Percentiles rank a stretch among this genome's conserved stretches.
These are phyloP conservation scores for Dolichomitus sp. DNA, from an alignment of 2,888 invertebrate genomes.

Conservation along the genomic window DNA sequence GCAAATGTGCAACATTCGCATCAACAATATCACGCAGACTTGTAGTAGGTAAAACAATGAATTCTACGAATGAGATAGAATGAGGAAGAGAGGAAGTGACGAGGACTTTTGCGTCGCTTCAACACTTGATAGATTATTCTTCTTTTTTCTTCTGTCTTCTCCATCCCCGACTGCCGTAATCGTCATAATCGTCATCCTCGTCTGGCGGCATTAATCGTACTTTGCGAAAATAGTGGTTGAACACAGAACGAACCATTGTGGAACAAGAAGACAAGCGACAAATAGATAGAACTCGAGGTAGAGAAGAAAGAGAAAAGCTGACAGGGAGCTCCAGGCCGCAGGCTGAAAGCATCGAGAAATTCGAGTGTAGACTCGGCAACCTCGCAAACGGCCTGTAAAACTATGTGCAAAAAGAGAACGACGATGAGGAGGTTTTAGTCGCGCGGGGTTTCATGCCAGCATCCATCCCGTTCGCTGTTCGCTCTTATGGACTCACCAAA, in stretches of 20 bases:
- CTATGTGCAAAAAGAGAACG: constrained; percentile 79
- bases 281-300: constrained; percentile 52
- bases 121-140: not conserved
- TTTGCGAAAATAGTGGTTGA: constrained; percentile 18
- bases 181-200: not conserved
- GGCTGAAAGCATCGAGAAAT: constrained; percentile 61
- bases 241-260: not conserved
- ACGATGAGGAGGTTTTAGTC: constrained; percentile 71
- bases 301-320: constrained; percentile 59
- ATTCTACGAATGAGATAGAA: constrained; percentile 32
- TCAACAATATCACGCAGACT: constrained; percentile 13
- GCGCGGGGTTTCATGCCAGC: constrained; percentile 50
- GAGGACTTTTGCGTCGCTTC: constrained; percentile 8
- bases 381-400: constrained; percentile 80
- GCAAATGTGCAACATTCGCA: constrained; percentile 15
- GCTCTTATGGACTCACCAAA: constrained; percentile 30
- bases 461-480: constrained; percentile 41
- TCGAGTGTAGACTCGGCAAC: constrained; percentile 78
- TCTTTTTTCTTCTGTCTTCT: constrained; percentile 13
- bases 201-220: constrained; percentile 14
- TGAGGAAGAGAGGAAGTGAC: not conserved
- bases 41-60: constrained; percentile 27
- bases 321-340: constrained; percentile 57
- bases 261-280: constrained; percentile 24
- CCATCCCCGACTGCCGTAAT: not conserved